These are phyloP conservation scores for Patagioenas fasciata DNA, from an alignment of 2,113 vertebrate genomes.

Conservation along the genomic window DNA sequence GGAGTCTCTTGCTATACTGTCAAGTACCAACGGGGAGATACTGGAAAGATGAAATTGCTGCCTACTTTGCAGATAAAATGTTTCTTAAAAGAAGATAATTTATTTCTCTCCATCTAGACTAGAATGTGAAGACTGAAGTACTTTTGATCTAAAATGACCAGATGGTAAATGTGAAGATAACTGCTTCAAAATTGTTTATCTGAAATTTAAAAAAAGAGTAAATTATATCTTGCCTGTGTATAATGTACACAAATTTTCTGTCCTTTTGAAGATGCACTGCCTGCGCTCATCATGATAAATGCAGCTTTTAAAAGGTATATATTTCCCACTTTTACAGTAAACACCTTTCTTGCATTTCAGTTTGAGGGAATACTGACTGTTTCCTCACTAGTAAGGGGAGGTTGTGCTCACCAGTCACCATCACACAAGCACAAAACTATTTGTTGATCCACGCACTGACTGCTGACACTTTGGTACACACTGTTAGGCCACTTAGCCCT, in stretches of 20 bases:
- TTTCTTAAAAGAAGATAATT: background rate
- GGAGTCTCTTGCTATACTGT: background rate
- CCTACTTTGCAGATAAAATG: background rate
- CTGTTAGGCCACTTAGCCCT: fast-evolving
- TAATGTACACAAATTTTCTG: background rate
- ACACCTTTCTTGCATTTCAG: background rate
- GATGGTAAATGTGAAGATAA: background rate
- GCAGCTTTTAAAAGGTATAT: background rate
- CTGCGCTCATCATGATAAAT: background rate
- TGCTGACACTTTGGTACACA: background rate
- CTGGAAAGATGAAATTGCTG: background rate
- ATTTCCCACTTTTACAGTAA: background rate
- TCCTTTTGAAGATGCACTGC: background rate
- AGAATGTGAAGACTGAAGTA: background rate
- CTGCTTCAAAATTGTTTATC: background rate
- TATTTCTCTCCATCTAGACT: background rate
- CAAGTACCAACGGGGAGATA: background rate
- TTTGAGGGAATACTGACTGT: background rate
- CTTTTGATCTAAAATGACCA: background rate
- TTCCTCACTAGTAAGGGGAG: background rate
- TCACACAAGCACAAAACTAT: background rate
- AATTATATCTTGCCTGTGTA: background rate
- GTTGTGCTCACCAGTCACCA: background rate
- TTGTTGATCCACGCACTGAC: background rate
- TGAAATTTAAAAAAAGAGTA: background rate